phyloP scores from a whole-genome alignment of 2,888 invertebrate species.

The Chymomyza amoena region DNA sequence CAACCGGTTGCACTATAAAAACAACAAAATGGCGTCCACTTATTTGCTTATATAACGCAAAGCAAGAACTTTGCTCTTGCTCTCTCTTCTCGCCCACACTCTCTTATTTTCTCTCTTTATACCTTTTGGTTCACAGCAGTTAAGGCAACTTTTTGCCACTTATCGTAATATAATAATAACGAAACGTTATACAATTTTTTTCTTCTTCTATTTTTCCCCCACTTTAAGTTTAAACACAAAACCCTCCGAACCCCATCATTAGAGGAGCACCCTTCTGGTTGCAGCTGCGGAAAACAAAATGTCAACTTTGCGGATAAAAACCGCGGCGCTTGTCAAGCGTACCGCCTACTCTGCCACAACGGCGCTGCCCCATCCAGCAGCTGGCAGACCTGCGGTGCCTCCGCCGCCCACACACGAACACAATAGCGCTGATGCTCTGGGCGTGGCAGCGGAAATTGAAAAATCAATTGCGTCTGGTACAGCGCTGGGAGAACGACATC shows the following conservation, averaged over 20 bases:
- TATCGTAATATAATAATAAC: background rate
- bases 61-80: background rate
- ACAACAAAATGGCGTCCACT: background rate
- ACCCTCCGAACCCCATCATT: background rate
- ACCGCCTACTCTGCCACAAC: constrained; percentile 72
- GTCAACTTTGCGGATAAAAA: constrained; percentile 70
- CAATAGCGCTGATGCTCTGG: constrained; percentile 47
- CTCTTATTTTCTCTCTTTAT: background rate
- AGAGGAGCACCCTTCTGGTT: background rate
- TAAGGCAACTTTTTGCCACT: background rate
- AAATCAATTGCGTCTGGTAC: constrained; percentile 63
- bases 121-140: background rate
- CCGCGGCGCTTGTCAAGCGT: constrained; percentile 68
- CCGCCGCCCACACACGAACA: background rate
- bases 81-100: background rate
- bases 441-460: constrained; percentile 66
- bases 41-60: background rate
- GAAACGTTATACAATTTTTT: background rate
- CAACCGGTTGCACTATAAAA: background rate
- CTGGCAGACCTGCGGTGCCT: constrained; percentile 23
- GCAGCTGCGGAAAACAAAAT: constrained; percentile 42
- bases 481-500: constrained; percentile 32
- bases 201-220: background rate
- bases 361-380: constrained; percentile 15
- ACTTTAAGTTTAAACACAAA: background rate